Base-by-base conservation (phyloP, 2,113 vertebrate genomes). In the Varanus salvator region DNA sequence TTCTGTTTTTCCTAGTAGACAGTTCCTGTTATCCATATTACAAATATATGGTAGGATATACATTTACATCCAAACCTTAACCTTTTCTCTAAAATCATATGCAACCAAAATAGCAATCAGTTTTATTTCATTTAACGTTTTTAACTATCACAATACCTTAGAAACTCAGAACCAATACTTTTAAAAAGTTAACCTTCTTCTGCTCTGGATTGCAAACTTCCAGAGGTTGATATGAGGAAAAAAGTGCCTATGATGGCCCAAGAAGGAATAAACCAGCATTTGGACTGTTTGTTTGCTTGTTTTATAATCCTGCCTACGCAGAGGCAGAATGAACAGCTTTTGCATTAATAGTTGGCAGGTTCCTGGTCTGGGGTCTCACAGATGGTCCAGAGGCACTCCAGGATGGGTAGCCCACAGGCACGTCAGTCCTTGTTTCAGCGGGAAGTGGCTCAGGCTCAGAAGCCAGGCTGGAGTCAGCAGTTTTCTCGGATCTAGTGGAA, bases 61-160 rank as follows among this genome's bases (percentile, higher is more conserved):
- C 85, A 88, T 92, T 90, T 80, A 19, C 6, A 84, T 68, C 93
- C 90, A 15, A 15, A 89, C 92, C 90, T 92, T 87, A 87, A 87
- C 74, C 27, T 29, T 29, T 50, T 50, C 21, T 25, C 78, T 29
- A 57, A 91, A 78, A 92, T 31, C 9, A 87, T 92, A 50, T 60
- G 82, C 91, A 95, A 95, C 90, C 91, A 92, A 69, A 31, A 69
- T 29, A 68, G 68, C 95, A 90, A 74, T 92, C 92, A 95, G 89
- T 90, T 90, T 44, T 88, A 74, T 85, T 92, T 94, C 80, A 77
- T 92, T 92, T 92, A 77, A 90, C 88, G 74, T 90, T 83, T 93
- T 95, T 95, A 78, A 15, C 93, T 92, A 91, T 15, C 91, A 14
- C 92, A 92, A 94, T 81, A 91, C 92, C 50, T 44, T 78, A 60